Evolutionary conservation across 2,113 vertebrate genomes (phyloP), one percentile per base, ranked within the genome.

Genomic region (Ellobius talpinus): DNA sequence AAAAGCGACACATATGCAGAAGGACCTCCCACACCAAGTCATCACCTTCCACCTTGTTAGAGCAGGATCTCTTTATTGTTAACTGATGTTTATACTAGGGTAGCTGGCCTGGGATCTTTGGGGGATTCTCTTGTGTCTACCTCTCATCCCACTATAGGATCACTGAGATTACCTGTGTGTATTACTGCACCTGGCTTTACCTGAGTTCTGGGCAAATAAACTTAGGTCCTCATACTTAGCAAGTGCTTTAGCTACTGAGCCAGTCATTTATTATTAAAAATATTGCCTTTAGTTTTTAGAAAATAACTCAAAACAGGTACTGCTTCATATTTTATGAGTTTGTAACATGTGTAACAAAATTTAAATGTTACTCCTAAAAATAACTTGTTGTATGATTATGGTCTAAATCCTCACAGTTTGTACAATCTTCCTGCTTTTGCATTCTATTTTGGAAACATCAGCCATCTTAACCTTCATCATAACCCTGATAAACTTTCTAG

Each of bases 201-300:
- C 4, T 52, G 42, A 21, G 19, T 31, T 50, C 45, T 52, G 19
- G 45, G 9, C 23, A 21, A 13, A 45, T 89, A 11, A 89, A 89
- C 8, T 23, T 36, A 68, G 58, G n/a, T 42, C 23, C 24, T 84
- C 23, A 29, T 10, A 13, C 23, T 61, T 63, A 14, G 81, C 39
- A 31, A 45, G 61, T 45, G 17, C 61, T 19, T 86, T 66, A 45
- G 7, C 39, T 29, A 55, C 5, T 70, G 21, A 76, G 11, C 31
- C 58, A 47, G 39, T 68, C 50, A 36, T 58, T 90, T 1, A 47
- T 85, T 89, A 68, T 78, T 39, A 82, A 88, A 26, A 66, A n/a
- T 33, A n/a, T 21, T 39, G 45, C 42, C 68, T 96, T 90, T 87
- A 74, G 68, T 78, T 72, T 91, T 90, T 85, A 91, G 61, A 77